A percentile compares a stretch with the other conserved stretches of the same genome.
Conservation (phyloP, 2,888 invertebrate genomes). For the Zygogramma bicolorata region DNA sequence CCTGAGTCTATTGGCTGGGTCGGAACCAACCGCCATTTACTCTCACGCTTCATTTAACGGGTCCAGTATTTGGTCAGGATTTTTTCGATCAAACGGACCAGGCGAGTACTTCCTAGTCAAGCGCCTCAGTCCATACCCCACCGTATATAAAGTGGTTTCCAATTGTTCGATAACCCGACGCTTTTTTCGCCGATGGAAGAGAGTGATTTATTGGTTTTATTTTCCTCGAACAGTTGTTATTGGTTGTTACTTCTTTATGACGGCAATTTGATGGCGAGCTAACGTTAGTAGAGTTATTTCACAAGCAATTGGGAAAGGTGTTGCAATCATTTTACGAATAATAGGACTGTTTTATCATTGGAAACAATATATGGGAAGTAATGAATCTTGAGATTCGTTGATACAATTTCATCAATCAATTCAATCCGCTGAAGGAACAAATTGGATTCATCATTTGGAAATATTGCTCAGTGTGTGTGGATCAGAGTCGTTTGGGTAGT, state of each 20-base stretch:
- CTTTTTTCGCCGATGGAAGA: background rate
- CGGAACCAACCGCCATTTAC: constrained; percentile 13
- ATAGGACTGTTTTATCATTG: too few species aligned
- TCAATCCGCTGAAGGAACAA: too few species aligned
- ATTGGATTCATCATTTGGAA: too few species aligned
- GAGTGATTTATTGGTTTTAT: background rate
- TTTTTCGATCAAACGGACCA: background rate
- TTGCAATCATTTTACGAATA: too few species aligned
- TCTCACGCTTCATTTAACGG: constrained; percentile 27
- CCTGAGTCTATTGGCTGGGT: constrained; percentile 22
- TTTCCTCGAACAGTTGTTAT: background rate
- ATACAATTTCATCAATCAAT: too few species aligned
- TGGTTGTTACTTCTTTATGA: background rate
- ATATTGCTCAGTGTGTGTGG: too few species aligned
- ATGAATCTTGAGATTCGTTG: too few species aligned
- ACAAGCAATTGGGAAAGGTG: background rate
- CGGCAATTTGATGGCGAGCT: background rate
- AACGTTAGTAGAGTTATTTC: background rate
- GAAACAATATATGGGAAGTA: too few species aligned
- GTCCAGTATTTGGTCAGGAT: constrained; percentile 10
- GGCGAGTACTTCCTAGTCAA: background rate
- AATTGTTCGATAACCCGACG: background rate
- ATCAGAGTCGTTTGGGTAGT: too few species aligned
- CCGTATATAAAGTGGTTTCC: background rate
- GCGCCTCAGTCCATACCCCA: background rate